These are phyloP conservation scores for Tangara arthus DNA, from an alignment of 2,797 vertebrate genomes.

Conservation along the genomic window DNA sequence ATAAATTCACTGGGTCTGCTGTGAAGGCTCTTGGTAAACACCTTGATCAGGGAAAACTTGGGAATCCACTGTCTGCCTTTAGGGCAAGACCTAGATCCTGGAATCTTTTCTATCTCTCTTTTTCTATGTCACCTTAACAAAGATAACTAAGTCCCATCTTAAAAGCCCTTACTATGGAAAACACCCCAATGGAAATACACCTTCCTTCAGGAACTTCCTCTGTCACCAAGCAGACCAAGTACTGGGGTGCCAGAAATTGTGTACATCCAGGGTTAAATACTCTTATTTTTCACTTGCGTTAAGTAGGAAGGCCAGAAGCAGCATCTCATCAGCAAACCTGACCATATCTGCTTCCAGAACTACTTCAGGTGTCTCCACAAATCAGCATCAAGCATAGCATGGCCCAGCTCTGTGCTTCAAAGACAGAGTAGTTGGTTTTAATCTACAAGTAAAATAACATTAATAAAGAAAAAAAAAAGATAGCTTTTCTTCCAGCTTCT, in stretches of 20 bases:
- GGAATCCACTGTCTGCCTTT: neutral
- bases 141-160: neutral
- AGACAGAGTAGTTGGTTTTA: neutral
- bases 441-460: neutral
- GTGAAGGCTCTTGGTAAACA: neutral
- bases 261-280: fast-evolving
- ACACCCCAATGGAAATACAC: neutral
- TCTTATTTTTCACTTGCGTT: neutral
- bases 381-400: neutral
- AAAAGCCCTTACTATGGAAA: neutral
- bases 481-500: neutral
- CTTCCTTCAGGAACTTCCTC: neutral
- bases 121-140: neutral
- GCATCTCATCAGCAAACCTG: neutral
- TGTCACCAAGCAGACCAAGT: neutral
- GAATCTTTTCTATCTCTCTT: neutral
- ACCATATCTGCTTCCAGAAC: neutral
- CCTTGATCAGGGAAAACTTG: neutral
- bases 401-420: neutral
- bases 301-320: neutral
- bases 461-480: neutral
- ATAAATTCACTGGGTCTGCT: neutral
- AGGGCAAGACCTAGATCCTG: neutral
- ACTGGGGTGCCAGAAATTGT: neutral
- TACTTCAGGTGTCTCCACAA: neutral